Conservation (phyloP, 2,888 invertebrate genomes). For the Uloborus plumipes region DNA sequence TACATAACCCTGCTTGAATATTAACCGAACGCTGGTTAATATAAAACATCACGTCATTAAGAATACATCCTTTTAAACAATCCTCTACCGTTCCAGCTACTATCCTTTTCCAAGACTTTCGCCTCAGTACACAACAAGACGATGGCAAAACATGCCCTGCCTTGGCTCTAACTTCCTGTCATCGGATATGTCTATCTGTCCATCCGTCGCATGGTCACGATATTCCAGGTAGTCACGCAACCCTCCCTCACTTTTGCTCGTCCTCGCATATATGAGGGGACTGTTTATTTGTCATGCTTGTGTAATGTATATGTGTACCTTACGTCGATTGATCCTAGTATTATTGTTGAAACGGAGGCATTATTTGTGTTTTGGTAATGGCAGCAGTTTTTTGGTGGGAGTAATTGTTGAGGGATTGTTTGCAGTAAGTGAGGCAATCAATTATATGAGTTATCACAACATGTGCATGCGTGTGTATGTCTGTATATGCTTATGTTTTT, state of each 20-base stretch:
- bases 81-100: neutral
- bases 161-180: slow-evolving; percentile 44
- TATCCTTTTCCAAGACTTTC: slow-evolving; percentile 8
- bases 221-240: slow-evolving; percentile 37
- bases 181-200: slow-evolving; percentile 42
- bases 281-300: slow-evolving; percentile 1
- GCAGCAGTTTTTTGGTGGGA: too few species aligned
- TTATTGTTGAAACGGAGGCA: slow-evolving; percentile 1
- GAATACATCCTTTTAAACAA: neutral
- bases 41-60: slow-evolving; percentile 34
- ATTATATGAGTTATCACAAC: too few species aligned
- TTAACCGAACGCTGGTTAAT: slow-evolving; percentile 29
- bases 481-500: too few species aligned
- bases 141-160: slow-evolving; percentile 23
- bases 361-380: neutral
- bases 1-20: slow-evolving; percentile 31
- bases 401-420: too few species aligned
- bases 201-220: slow-evolving; percentile 39
- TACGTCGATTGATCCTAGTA: neutral
- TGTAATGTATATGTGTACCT: neutral
- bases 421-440: too few species aligned
- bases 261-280: slow-evolving; percentile 3
- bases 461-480: too few species aligned
- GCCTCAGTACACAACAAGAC: slow-evolving; percentile 7
- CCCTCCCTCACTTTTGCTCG: slow-evolving; percentile 1